Evolutionary conservation across 2,797 vertebrate genomes (phyloP).

Genomic region (Enteromius fasciolatus): DNA sequence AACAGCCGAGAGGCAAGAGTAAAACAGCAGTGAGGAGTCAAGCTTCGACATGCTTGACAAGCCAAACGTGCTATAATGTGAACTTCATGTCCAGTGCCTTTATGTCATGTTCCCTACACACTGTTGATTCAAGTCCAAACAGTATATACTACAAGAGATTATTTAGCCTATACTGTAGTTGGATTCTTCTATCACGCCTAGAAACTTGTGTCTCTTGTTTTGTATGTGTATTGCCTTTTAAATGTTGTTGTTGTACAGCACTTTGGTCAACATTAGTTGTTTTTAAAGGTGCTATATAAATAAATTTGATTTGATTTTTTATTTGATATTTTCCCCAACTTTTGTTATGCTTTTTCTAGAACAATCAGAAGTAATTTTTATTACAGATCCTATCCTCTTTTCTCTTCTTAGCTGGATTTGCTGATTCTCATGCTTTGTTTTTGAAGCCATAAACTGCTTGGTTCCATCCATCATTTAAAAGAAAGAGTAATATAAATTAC

Average conservation of each 20-base stretch:
- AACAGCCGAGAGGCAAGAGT: background rate
- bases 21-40: background rate
- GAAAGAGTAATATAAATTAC: constrained; percentile 54
- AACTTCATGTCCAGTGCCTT: background rate
- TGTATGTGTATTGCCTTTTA: too few species aligned
- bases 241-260: too few species aligned
- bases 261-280: too few species aligned
- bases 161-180: too few species aligned
- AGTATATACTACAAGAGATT: background rate
- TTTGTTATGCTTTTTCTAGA: background rate
- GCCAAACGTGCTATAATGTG: background rate
- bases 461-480: constrained; percentile 53
- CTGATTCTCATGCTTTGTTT: constrained; percentile 29
- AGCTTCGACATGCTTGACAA: background rate
- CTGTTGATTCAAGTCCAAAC: background rate
- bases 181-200: too few species aligned
- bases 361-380: background rate
- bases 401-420: constrained; percentile 16
- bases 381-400: background rate
- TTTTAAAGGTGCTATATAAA: too few species aligned
- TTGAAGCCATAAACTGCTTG: constrained; percentile 37
- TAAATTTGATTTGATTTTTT: too few species aligned
- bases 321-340: background rate
- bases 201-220: too few species aligned
- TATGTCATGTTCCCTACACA: background rate